phyloP scores from a whole-genome alignment of 2,797 vertebrate species.

The Tadarida brasiliensis region DNA sequence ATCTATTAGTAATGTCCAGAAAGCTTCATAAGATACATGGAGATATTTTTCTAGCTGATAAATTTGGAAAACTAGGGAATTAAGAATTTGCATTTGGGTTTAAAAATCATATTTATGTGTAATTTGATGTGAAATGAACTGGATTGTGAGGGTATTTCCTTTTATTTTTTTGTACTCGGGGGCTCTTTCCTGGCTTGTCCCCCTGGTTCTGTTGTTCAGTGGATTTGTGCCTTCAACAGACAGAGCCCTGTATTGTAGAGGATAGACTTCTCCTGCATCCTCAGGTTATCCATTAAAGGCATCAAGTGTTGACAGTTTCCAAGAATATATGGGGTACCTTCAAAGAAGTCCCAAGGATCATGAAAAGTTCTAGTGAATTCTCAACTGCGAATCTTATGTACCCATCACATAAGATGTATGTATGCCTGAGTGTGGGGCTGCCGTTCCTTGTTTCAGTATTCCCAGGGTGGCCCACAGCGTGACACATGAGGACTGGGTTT shows the following conservation, averaged over 20 bases:
- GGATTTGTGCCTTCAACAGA: conserved; percentile 56
- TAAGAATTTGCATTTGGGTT: conserved; percentile 63
- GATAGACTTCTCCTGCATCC: conserved; percentile 11
- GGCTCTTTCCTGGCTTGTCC: background rate
- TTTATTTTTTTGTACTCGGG: background rate
- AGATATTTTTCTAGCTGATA: conserved; percentile 6
- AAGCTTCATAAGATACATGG: conserved; percentile 15
- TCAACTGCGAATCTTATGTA: background rate
- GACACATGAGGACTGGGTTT: conserved; percentile 58
- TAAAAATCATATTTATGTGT: conserved; percentile 63
- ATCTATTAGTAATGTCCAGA: conserved; percentile 43
- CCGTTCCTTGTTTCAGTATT: conserved; percentile 64
- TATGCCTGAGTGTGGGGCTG: background rate
- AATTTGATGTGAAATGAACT: conserved; percentile 58
- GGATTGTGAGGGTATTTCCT: background rate
- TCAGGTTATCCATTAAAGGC: conserved; percentile 44
- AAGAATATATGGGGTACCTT: background rate
- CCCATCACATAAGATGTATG: background rate
- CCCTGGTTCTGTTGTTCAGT: conserved; percentile 42
- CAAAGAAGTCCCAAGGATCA: background rate
- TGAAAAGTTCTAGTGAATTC: conserved; percentile 70
- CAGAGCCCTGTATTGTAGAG: background rate
- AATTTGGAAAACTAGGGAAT: conserved; percentile 32
- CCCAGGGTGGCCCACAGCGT: conserved; percentile 62
- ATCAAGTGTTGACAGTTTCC: background rate